Base-by-base conservation (phyloP, 2,888 invertebrate genomes). In the Volucella inanis region DNA sequence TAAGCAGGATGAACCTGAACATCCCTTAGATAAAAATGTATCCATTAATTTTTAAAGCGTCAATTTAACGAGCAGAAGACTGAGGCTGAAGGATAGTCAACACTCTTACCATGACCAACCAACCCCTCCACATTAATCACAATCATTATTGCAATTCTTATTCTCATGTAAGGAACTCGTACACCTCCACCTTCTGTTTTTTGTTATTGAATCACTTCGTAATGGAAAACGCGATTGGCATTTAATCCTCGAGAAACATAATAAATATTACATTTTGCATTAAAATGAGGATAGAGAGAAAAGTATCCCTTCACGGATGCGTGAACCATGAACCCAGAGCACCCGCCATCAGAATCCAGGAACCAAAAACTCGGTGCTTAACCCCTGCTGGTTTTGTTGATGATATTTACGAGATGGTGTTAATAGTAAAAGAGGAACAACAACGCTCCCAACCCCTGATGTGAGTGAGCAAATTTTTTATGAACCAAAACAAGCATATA, bases 241-340 rank as follows among this genome's bases (percentile, higher is more conserved):
- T 80, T 85, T 80, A 85, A 85, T 76, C 80, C 80, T 76, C 61
- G 70, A 22, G 22, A 76, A 80, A 76, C 55, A 80, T 71, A 64
- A 84, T 84, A 84, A 84, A 84, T 84, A 74, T 78, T 79, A 70
- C 52, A 84, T 71, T 76, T 80, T 85, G 76, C 84, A 85, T 85
- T 80, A 71, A 85, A 80, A 71, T 76, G 84, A 71, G 75, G 31
- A 71, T 22, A 22, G 3, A 22, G 3, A 22, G 22, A 22, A 22
- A 68, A 64, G 65, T 67, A 67, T 68, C 61, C 65, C 71, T 45
- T 62, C 22, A 14, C 18, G 38, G 43, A 22, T 22, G 22, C 4
- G 22, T 22, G 22, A 22, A 22, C 22, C 2, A 22, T 2, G 22
- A 22, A 3, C 18, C 1, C 18, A 1, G 3, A 3, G 22, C 22